phyloP scores from a whole-genome alignment of 2,888 invertebrate species.

The Resseliella maxima region DNA sequence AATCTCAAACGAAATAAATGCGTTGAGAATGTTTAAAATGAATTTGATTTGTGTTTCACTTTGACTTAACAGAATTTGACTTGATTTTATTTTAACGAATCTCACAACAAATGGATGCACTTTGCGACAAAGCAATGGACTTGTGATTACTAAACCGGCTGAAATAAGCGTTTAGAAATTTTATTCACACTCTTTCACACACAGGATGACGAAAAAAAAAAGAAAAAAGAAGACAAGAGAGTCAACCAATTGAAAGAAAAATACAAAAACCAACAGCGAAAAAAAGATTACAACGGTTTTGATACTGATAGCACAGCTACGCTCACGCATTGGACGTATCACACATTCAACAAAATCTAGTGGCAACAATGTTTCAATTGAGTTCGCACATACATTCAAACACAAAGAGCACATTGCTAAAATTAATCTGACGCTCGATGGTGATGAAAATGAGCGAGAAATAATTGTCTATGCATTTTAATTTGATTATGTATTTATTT shows the following conservation, averaged over 20 bases:
- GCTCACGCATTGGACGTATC: neutral
- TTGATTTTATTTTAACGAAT: neutral
- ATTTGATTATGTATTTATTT: no score
- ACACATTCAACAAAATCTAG: neutral
- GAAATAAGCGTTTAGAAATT: neutral
- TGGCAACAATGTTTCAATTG: neutral
- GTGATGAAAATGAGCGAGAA: no score
- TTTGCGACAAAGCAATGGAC: neutral
- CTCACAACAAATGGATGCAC: neutral
- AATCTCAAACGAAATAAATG: no score
- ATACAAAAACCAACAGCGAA: neutral
- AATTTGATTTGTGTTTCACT: no score
- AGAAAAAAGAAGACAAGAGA: neutral
- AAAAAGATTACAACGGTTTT: neutral
- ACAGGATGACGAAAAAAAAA: neutral
- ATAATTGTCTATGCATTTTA: no score
- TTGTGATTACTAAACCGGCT: constrained; percentile 54
- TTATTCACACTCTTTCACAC: neutral
- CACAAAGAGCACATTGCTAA: no score
- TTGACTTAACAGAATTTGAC: no score
- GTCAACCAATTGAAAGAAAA: neutral
- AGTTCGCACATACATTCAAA: neutral
- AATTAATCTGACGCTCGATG: no score
- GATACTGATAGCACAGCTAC: neutral
- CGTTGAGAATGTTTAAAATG: no score